Base-by-base conservation (phyloP, 2,888 invertebrate genomes). In the Drosophila kambysellisi region DNA sequence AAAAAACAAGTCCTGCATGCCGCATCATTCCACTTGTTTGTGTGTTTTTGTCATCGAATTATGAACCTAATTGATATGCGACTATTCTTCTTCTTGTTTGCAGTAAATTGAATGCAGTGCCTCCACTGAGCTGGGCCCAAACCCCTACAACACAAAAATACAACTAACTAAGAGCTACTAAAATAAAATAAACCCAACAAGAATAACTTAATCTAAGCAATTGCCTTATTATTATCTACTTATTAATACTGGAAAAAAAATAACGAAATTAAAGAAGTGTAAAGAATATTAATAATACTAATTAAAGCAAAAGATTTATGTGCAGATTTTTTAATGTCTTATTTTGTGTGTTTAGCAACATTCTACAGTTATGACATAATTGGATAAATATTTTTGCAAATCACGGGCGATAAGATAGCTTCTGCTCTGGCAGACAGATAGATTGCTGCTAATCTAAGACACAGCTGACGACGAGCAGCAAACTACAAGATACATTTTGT, bases 31-130 rank as follows among this genome's bases (percentile, higher is more conserved):
- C 59, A 41, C 57, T 71, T 64, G 50, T 70, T 25, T 63, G 43
- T 63, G 52, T 57, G 51, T 74, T 63, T 74, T 29, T 37, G 29
- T 56, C 30, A 41, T 30, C 4, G 29, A 68, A 83, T 80, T 48
- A 53, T 35, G 33, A 64, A 43, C 48, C 41, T 76, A 73, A 79
- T 76, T 83, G 80, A 74, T 74, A 68, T 78, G 68, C 65, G 17
- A 68, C 48, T 72, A 61, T 72, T 78, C 72, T 78, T 84, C 80
- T 79, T 90, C 72, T 87, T 76, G 82, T 85, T 91, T 89, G 74
- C 89, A 89, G 89, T 91, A 72, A 90, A 91, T 82, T 89, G 88
- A 89, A 79, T 76, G 78, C 70, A 70, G 67, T 73, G 64, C 51
- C 52, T 56, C 58, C 79, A 63, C 39, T 46, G 64, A 69, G 59